These are phyloP conservation scores for Drosophila jambulina DNA, from an alignment of 1,140 invertebrate species.

Conservation along the genomic window DNA sequence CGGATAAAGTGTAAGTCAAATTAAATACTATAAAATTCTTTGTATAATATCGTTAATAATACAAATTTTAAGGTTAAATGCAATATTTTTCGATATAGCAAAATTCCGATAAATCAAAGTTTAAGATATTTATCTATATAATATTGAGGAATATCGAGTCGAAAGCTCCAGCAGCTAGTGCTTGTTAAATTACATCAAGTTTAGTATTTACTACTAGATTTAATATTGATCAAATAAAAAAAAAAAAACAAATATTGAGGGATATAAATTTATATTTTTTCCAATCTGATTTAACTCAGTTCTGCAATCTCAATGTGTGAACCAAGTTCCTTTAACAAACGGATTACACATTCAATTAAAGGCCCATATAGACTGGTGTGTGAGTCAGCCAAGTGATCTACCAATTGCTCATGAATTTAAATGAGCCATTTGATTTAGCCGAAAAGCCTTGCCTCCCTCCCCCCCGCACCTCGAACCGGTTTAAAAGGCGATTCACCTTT, in stretches of 20 bases:
- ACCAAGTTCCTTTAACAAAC: not conserved
- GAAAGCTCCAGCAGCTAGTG: too few relatives aligned
- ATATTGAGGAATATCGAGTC: too few relatives aligned
- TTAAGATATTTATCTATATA: not conserved
- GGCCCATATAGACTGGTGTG: not conserved
- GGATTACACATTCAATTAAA: conserved; percentile 24
- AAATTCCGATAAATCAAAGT: not conserved
- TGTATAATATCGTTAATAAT: not conserved
- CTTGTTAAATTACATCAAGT: too few relatives aligned
- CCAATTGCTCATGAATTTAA: conserved; percentile 51
- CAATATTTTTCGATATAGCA: not conserved
- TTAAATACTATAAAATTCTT: too few relatives aligned
- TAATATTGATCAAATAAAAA: too few relatives aligned
- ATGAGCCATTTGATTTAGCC: conserved; percentile 43
- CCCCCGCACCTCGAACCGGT: conserved; percentile 1
- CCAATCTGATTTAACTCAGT: not conserved
- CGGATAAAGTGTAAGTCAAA: too few relatives aligned
- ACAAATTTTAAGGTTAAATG: not conserved
- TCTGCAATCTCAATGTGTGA: not conserved
- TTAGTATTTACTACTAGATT: too few relatives aligned
- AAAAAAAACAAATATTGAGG: too few relatives aligned
- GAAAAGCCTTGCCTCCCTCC: not conserved
- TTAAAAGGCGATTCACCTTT: conserved; percentile 47
- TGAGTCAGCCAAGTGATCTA: conserved; percentile 34
- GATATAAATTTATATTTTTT: too few relatives aligned